These are phyloP conservation scores for Notamacropus eugenii DNA, from an alignment of 2,797 vertebrate species.

Conservation along the genomic window DNA sequence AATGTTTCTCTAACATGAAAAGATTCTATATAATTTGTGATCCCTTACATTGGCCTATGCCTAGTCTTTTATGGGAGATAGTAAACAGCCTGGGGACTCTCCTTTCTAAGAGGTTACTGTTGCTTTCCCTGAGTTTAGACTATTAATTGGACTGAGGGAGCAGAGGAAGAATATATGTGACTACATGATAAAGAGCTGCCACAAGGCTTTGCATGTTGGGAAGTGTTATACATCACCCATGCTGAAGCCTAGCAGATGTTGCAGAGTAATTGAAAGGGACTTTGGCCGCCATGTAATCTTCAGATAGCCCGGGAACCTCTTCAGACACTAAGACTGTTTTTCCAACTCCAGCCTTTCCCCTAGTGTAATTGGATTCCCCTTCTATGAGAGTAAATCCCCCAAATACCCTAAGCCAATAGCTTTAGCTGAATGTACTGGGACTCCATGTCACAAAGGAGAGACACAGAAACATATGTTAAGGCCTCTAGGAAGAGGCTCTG, in stretches of 20 bases:
- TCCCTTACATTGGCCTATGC: conserved; percentile 34
- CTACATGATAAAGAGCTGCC: neutral
- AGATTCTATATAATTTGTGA: conserved; percentile 48
- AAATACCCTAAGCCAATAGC: conserved; percentile 86
- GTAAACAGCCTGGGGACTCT: conserved; percentile 57
- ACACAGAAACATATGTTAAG: conserved; percentile 49
- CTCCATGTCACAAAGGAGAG: conserved; percentile 77
- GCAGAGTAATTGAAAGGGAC: conserved; percentile 87
- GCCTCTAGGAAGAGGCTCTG: conserved; percentile 33
- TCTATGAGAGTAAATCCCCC: conserved; percentile 86
- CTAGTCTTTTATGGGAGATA: conserved; percentile 48
- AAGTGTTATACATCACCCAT: conserved; percentile 64
- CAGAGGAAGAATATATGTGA: neutral
- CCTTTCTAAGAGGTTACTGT: conserved; percentile 51
- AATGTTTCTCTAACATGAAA: conserved; percentile 15
- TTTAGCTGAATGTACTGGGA: conserved; percentile 85
- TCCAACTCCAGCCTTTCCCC: conserved; percentile 86
- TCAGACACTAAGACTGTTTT: conserved; percentile 87
- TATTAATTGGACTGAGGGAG: conserved; percentile 10
- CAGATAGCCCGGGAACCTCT: conserved; percentile 82
- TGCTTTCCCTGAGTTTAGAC: conserved; percentile 41
- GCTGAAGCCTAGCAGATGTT: conserved; percentile 85
- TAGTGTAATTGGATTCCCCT: conserved; percentile 83
- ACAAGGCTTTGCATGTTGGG: neutral
- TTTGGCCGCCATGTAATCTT: conserved; percentile 85